Evolutionary conservation across 2,113 vertebrate species (phyloP), one percentile per base, ranked within the genome.

Genomic region (Sitta europaea): DNA sequence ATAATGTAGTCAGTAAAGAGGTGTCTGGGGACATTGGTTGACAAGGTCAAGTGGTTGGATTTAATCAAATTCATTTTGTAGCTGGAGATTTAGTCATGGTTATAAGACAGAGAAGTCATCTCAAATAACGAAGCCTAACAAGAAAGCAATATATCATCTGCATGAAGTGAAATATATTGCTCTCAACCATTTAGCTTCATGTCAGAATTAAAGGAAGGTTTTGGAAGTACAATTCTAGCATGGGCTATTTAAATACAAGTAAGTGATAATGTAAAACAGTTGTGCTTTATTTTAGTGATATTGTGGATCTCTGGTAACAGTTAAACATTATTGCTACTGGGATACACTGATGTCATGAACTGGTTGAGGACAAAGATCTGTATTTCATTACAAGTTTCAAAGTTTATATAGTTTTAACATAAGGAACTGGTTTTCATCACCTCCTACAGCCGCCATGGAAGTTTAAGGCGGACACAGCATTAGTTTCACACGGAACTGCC

Each of bases 51-150:
- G 79, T 86, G 92, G 40, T 48, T 87, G 92, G 54, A 96, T 97
- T 95, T 97, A 97, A 97, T 95, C 54, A 96, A 94, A 88, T 97
- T 95, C n/a, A 93, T 93, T 95, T 95, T 96, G 93, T 80, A 90
- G 75, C 81, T 79, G 62, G 61, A 96, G 72, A 94, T 95, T 96
- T 95, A 96, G 88, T 85, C 61, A 75, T 75, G 75, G 63, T 73
- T 95, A 51, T 94, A 91, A 97, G 50, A 91, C 47, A 94, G 71
- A 94, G 81, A 91, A 94, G 50, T 65, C 91, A 85, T 90, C 80
- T 86, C 54, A 92, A 93, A 83, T 91, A 96, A 92, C 81, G 57
- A 93, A 92, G 70, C 38, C 88, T 86, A 97, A 91, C 53, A 88
- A 76, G 74, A 90, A 94, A 90, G 82, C 36, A 86, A 89, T 95